Base-by-base conservation (phyloP, 2,113 vertebrate genomes). In the Ochotona princeps region DNA sequence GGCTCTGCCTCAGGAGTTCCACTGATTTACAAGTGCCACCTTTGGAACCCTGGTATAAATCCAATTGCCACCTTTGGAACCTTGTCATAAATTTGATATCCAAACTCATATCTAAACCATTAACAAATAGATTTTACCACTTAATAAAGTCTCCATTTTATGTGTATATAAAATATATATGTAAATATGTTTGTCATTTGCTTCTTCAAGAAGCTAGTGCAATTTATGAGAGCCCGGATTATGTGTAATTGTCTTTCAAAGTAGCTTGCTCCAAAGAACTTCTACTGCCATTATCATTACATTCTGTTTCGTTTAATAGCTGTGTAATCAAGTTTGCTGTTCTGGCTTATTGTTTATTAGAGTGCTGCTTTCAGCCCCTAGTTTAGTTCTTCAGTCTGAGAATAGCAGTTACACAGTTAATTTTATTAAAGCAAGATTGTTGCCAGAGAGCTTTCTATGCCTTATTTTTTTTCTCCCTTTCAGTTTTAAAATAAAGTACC, bases 381-480 rank as follows among this genome's bases (percentile, higher is more conserved):
- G 49, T 79, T 69, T 83, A 75, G 72, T 61, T 11, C 60, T 83
- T 93, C 76, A 89, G 70, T 84, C 81, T 84, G 72, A 76, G 54
- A 83, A 38, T 23, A 72, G 35, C 12, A 18, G 51, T 57, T 57
- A 70, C 70, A 5, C 23, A 32, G 51, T 60, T 84, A 60, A 61
- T 60, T 87, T 93, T 32, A 78, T 92, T 95, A 96, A 67, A 74
- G 82, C 89, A 74, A 87, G 82, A 90, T 92, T 93, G 74, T 74
- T 96, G 25, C 73, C 49, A 66, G 82, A 67, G 35, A 76, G 85
- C 88, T 54, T 92, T 87, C 18, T 70, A n/a, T 35, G 44, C 30
- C 80, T 92, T 87, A 38, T 57, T 35, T 65, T 69, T 57, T 57
- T 57, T 18, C 13, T 13, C 54, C 54, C 18, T 57, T 57, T 6